A percentile compares a stretch with the other conserved stretches of the same genome.
These are phyloP conservation scores for Forbesichthys agassizii DNA, from an alignment of 2,113 vertebrate genomes.

Conservation along the genomic window DNA sequence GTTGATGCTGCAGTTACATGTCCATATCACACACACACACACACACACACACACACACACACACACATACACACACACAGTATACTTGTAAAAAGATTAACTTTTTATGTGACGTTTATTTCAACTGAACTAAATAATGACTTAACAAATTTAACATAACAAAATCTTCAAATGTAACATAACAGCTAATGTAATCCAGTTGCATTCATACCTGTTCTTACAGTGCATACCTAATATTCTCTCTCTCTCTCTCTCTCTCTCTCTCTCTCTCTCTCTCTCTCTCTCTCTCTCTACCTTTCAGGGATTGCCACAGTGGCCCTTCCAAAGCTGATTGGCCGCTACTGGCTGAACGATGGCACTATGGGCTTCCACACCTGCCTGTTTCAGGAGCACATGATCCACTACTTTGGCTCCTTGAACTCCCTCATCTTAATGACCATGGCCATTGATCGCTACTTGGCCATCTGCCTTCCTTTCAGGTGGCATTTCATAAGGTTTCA, in stretches of 20 bases:
- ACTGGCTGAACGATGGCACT: constrained; percentile 52
- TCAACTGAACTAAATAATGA: too few species aligned
- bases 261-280: background rate
- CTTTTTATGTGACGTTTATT: too few species aligned
- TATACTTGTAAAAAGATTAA: too few species aligned
- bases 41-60: too few species aligned
- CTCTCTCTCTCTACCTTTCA: background rate
- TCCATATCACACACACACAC: too few species aligned
- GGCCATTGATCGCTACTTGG: constrained; percentile 54
- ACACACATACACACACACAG: too few species aligned
- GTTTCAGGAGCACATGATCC: constrained; percentile 51
- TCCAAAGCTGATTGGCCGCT: constrained; percentile 56
- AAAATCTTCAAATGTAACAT: too few species aligned
- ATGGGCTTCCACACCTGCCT: constrained; percentile 49
- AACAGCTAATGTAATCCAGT: background rate
- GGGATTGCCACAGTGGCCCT: constrained; percentile 49
- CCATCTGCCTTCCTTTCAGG: constrained; percentile 55
- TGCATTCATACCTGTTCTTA: background rate
- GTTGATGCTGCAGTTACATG: too few species aligned
- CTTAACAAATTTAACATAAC: too few species aligned
- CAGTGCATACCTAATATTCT: background rate
- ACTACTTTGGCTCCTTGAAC: constrained; percentile 60
- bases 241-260: background rate
- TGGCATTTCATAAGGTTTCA: constrained; percentile 1
- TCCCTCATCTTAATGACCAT: constrained; percentile 54